phyloP scores from a whole-genome alignment of 2,113 vertebrate genomes.

The Bathybates hornii region DNA sequence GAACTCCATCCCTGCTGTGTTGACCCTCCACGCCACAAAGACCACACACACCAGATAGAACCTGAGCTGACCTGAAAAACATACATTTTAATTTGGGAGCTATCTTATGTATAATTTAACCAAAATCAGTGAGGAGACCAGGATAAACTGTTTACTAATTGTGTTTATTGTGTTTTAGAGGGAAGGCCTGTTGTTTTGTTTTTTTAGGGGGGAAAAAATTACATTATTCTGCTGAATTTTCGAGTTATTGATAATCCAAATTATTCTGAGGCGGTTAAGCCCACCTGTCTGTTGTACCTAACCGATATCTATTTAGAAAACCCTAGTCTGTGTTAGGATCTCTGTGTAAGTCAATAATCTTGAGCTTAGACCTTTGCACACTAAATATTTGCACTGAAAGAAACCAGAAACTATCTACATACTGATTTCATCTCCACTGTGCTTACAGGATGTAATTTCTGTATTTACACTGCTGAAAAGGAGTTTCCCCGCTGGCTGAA shows the following conservation, averaged over 20 bases:
- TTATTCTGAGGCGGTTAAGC: neutral
- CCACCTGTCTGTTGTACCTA: neutral
- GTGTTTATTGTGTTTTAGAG: neutral
- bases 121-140: neutral
- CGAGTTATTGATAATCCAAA: neutral
- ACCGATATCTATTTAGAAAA: neutral
- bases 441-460: conserved; percentile 14
- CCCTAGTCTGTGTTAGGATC: neutral
- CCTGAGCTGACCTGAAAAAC: neutral
- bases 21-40: neutral
- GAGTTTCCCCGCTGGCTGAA: conserved; percentile 17
- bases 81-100: neutral
- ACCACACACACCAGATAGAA: conserved; percentile 21
- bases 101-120: neutral
- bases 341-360: neutral
- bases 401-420: neutral
- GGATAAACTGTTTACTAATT: neutral
- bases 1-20: conserved; percentile 4
- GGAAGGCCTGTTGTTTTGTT: neutral
- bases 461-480: conserved; percentile 31
- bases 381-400: neutral
- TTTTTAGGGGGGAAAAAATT: neutral
- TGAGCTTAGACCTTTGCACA: neutral
- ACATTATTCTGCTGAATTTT: neutral
- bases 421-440: conserved; percentile 3